Evolutionary conservation across 2,888 invertebrate species (phyloP).

Genomic region (Mechanitis messenoides): DNA sequence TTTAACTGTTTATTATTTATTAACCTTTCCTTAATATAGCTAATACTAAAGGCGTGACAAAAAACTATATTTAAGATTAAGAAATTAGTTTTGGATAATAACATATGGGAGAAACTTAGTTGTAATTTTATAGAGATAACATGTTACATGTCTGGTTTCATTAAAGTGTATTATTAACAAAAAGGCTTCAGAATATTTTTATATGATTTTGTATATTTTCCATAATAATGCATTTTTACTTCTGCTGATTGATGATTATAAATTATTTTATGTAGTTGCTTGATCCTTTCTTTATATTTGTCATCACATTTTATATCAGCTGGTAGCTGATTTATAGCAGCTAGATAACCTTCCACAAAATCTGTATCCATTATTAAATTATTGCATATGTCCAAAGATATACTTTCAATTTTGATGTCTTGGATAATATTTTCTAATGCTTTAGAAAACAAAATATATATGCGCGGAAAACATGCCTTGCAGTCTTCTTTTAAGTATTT

Average conservation of each 20-base stretch:
- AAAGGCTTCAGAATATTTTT: too few relatives aligned
- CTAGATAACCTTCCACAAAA: constrained; percentile 45
- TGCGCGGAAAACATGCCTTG: constrained; percentile 42
- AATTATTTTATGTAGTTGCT: constrained; percentile 32
- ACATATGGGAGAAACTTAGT: too few relatives aligned
- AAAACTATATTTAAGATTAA: neutral
- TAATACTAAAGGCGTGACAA: neutral
- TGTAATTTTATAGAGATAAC: too few relatives aligned
- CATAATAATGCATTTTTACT: constrained; percentile 44
- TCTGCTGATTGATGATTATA: constrained; percentile 46
- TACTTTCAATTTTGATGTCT: constrained; percentile 24
- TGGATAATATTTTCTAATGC: constrained; percentile 34
- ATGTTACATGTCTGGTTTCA: too few relatives aligned
- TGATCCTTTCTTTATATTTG: constrained; percentile 17
- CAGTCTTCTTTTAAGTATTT: constrained; percentile 47
- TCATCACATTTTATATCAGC: constrained; percentile 18
- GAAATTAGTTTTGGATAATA: too few relatives aligned
- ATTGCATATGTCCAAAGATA: constrained; percentile 35
- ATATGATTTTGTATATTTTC: neutral
- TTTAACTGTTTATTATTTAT: neutral
- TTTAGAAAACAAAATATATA: constrained; percentile 47
- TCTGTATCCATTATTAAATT: constrained; percentile 39
- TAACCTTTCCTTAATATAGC: neutral
- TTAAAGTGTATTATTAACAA: too few relatives aligned
- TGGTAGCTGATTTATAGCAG: constrained; percentile 27